Percentiles rank a stretch among this genome's conserved stretches.
Evolutionary conservation across 2,797 vertebrate genomes (phyloP).

Genomic region (Carapus acus): DNA sequence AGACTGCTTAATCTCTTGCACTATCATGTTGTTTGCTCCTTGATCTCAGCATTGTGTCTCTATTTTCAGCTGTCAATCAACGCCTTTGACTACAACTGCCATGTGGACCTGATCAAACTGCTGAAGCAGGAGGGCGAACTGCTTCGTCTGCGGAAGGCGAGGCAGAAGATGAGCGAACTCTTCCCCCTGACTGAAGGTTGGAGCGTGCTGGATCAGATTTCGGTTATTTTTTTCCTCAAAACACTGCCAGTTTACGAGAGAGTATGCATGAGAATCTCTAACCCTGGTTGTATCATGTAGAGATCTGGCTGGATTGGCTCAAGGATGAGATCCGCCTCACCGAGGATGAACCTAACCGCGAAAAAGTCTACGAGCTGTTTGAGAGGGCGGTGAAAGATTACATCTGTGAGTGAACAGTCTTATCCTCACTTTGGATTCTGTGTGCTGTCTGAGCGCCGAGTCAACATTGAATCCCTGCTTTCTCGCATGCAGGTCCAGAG

Average conservation of each 20-base stretch:
- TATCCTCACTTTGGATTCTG: not conserved
- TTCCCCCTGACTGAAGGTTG: conserved; percentile 96
- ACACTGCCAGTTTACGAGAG: too few species aligned
- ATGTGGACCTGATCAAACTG: conserved; percentile 92
- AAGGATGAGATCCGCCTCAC: conserved; percentile 91
- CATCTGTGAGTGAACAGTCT: conserved; percentile 79
- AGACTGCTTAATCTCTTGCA: too few species aligned
- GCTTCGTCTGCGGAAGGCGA: conserved; percentile 78
- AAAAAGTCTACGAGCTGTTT: conserved; percentile 89
- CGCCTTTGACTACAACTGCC: conserved; percentile 94
- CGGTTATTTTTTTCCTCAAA: conserved; percentile 5
- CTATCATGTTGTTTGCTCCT: too few species aligned
- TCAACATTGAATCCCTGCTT: not conserved
- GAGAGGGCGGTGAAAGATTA: conserved; percentile 92
- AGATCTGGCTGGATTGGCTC: conserved; percentile 97
- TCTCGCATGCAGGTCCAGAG: conserved; percentile 80
- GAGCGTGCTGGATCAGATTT: conserved; percentile 7
- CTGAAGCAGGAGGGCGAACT: conserved; percentile 90
- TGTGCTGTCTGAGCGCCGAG: not conserved
- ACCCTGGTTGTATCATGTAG: conserved; percentile 57
- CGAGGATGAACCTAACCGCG: conserved; percentile 77
- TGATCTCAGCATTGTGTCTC: too few species aligned
- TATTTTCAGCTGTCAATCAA: conserved; percentile 89
- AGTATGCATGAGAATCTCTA: not conserved
- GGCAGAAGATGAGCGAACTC: conserved; percentile 96